These are phyloP conservation scores for Lutjanus campechanus DNA, from an alignment of 2,797 vertebrate genomes.

Conservation along the genomic window DNA sequence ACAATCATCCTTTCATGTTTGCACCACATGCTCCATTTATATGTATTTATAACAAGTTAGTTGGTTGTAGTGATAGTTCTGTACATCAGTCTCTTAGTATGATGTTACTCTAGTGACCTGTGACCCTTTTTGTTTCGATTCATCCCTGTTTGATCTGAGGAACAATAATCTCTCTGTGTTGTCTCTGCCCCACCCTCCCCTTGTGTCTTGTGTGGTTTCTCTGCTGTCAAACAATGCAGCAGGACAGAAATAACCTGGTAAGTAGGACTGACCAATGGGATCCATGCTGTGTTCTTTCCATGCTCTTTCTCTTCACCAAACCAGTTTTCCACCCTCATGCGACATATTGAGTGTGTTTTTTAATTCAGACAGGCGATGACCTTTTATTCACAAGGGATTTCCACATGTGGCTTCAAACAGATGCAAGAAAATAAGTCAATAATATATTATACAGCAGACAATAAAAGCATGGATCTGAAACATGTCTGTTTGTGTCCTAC, in stretches of 20 bases:
- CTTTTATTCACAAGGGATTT: slow-evolving; percentile 1
- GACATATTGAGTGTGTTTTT: slow-evolving; percentile 42
- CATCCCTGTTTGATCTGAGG: slow-evolving; percentile 72
- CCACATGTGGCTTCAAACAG: background rate
- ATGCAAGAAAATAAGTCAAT: background rate
- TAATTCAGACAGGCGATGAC: slow-evolving; percentile 27
- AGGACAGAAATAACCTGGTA: slow-evolving; percentile 99
- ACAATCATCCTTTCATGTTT: background rate
- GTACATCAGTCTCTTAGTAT: slow-evolving; percentile 22
- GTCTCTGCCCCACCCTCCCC: slow-evolving; percentile 81
- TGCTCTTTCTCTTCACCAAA: slow-evolving; percentile 48
- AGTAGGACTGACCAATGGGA: slow-evolving; percentile 86
- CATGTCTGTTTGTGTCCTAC: background rate
- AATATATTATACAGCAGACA: background rate
- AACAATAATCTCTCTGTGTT: slow-evolving; percentile 87
- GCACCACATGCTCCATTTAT: background rate
- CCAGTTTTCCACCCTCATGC: slow-evolving; percentile 56
- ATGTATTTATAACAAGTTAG: background rate
- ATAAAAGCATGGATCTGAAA: background rate
- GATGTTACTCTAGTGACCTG: slow-evolving; percentile 44
- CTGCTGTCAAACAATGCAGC: slow-evolving; percentile 91
- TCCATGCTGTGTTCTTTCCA: slow-evolving; percentile 42
- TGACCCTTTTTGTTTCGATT: slow-evolving; percentile 63
- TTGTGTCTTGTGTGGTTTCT: slow-evolving; percentile 86
- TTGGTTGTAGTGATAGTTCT: background rate